Conservation (phyloP, 2,113 vertebrate species). For the Lasiurus borealis region DNA sequence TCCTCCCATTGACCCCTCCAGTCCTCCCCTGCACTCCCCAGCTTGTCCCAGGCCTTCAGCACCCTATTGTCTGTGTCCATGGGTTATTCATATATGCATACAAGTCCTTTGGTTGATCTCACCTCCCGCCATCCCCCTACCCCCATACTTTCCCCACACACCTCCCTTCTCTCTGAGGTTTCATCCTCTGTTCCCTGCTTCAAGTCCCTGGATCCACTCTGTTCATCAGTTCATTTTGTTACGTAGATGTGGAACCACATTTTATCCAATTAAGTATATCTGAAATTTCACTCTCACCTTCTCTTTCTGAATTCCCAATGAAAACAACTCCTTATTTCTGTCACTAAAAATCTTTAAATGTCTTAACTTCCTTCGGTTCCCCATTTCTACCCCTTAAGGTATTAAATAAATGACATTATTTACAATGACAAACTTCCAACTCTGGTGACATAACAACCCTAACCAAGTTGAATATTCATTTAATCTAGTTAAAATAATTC, state of each 20-base stretch:
- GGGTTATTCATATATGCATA: no score
- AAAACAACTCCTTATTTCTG: background rate
- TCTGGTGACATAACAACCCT: background rate
- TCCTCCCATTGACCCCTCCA: no score
- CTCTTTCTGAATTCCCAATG: background rate
- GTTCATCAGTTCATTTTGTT: no score
- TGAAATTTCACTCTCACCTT: background rate
- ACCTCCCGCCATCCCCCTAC: no score
- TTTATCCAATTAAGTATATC: background rate
- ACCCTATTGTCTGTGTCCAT: no score
- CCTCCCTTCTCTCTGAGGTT: no score
- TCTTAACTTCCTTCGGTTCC: background rate
- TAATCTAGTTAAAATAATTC: background rate
- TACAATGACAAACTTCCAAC: background rate
- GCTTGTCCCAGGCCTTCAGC: no score
- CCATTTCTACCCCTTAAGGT: background rate
- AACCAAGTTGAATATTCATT: background rate
- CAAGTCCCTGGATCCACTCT: no score
- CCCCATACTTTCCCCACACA: no score
- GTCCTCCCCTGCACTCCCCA: no score
- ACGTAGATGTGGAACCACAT: background rate
- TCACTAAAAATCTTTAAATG: background rate
- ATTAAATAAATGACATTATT: background rate
- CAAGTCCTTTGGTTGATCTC: no score
- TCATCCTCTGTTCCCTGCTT: no score